Conservation (phyloP, 2,113 vertebrate species). For the Tricholaema leucomelas region DNA sequence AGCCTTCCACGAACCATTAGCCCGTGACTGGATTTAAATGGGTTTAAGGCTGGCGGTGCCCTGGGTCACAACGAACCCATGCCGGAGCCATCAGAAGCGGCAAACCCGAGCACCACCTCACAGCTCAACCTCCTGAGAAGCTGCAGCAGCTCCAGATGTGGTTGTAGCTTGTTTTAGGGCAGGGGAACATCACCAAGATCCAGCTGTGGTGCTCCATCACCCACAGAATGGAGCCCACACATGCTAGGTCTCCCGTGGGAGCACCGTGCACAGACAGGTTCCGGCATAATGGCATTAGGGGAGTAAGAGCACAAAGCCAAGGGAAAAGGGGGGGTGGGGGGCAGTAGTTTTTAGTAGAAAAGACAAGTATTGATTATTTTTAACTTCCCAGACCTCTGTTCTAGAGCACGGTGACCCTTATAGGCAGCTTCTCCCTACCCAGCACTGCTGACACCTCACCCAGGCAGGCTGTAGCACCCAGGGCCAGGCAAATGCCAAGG, state of each 20-base stretch:
- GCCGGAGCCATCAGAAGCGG: background rate
- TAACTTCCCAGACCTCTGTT: background rate
- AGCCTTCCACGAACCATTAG: background rate
- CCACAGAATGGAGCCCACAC: background rate
- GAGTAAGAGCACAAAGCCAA: background rate
- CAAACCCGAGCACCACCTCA: background rate
- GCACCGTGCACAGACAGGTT: rapidly evolving
- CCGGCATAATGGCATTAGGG: rapidly evolving
- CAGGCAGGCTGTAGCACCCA: rapidly evolving
- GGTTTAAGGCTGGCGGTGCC: background rate
- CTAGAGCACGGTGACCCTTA: background rate
- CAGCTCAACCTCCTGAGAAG: background rate
- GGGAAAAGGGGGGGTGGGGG: rapidly evolving
- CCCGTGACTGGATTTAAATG: background rate
- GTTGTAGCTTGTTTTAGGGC: background rate
- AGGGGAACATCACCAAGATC: background rate
- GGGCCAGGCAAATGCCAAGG: background rate
- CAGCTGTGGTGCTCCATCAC: rapidly evolving
- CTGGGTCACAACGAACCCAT: background rate
- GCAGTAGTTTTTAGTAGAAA: background rate
- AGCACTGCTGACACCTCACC: background rate
- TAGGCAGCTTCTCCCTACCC: background rate
- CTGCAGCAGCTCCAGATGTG: rapidly evolving
- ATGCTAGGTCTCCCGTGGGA: rapidly evolving
- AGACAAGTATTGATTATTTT: background rate